Percentiles rank a stretch among this genome's conserved stretches.
phyloP scores from a whole-genome alignment of 1,140 invertebrate species.

The Ganaspis sp. region DNA sequence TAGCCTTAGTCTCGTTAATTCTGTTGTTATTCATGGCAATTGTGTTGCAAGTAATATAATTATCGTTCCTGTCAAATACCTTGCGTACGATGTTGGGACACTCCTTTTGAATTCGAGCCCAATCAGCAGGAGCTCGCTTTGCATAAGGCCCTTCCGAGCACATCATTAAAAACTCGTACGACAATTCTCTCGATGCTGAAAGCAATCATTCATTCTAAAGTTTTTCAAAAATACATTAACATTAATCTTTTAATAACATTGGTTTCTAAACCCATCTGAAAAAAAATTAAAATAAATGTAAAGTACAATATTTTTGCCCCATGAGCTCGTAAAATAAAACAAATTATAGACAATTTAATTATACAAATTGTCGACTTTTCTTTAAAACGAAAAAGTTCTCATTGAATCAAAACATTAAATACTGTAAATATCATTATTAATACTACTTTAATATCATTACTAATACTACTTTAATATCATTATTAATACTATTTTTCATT shows the following conservation, averaged over 20 bases:
- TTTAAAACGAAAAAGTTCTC: too few species aligned
- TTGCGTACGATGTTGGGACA: conserved; percentile 77
- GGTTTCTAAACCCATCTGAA: background rate
- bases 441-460: too few species aligned
- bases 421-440: too few species aligned
- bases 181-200: conserved; percentile 65
- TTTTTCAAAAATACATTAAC: background rate
- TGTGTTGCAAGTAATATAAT: conserved; percentile 55
- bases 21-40: conserved; percentile 37
- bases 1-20: background rate
- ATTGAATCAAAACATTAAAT: too few species aligned
- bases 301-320: too few species aligned
- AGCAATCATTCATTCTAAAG: conserved; percentile 1
- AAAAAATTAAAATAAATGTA: too few species aligned
- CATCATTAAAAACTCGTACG: conserved; percentile 77
- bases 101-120: conserved; percentile 77
- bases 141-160: conserved; percentile 78
- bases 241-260: background rate
- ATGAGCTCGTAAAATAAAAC: too few species aligned
- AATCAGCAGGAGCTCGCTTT: conserved; percentile 74
- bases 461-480: too few species aligned
- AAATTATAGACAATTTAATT: too few species aligned
- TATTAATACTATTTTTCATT: too few species aligned
- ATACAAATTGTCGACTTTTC: too few species aligned
- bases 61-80: conserved; percentile 68